A percentile compares a stretch with the other conserved stretches of the same genome.
phyloP scores from a whole-genome alignment of 2,113 vertebrate genomes.

The Cairina moschata region DNA sequence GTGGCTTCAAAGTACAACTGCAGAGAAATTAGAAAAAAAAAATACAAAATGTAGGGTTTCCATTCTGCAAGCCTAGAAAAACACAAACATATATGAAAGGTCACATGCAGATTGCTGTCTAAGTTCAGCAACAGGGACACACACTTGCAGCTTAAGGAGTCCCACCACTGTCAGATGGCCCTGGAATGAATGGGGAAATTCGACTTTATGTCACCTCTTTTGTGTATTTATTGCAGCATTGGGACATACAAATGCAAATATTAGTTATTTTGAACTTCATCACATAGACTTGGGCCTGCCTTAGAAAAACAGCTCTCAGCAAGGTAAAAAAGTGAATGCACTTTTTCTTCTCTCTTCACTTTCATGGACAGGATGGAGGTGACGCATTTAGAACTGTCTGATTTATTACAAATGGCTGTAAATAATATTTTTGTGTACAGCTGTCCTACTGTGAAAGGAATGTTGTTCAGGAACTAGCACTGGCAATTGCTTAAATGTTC shows the following conservation, averaged over 20 bases:
- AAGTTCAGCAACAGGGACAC: not conserved
- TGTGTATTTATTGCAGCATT: conserved; percentile 39
- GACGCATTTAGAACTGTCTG: conserved; percentile 53
- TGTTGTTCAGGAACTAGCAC: not conserved
- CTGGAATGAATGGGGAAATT: not conserved
- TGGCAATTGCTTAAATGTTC: not conserved
- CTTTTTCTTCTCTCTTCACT: conserved; percentile 42
- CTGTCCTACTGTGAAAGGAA: conserved; percentile 51
- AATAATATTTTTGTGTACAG: conserved; percentile 69
- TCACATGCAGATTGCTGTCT: not conserved
- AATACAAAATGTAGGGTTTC: not conserved
- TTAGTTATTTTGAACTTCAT: conserved; percentile 67
- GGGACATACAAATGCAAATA: conserved; percentile 67
- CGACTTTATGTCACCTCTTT: conserved; percentile 12
- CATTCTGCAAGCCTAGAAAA: not conserved
- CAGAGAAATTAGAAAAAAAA: not conserved
- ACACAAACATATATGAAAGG: not conserved
- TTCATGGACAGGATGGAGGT: conserved; percentile 49
- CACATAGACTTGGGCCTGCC: conserved; percentile 28
- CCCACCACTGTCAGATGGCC: not conserved
- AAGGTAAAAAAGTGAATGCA: conserved; percentile 48
- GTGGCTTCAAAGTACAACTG: not conserved
- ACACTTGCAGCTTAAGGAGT: not conserved
- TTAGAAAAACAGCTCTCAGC: conserved; percentile 43
- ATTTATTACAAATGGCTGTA: conserved; percentile 72